Evolutionary conservation across 2,797 vertebrate genomes (phyloP), one percentile per base, ranked within the genome.

Genomic region (Odontamblyopus rebecca): DNA sequence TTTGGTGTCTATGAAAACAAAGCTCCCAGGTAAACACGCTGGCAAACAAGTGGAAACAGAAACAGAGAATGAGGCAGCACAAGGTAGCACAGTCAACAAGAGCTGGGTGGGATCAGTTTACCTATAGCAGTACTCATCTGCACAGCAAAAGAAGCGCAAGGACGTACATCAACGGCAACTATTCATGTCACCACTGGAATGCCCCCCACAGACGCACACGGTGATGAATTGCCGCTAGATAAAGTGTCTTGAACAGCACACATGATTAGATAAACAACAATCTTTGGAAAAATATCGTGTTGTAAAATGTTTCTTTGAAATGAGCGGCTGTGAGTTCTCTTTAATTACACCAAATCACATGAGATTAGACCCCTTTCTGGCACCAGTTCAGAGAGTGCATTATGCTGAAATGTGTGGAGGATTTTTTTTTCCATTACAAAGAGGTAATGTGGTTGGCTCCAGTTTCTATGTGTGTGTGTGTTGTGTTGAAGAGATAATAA

Each of bases 151-250:
- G 32, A 71, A 76, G 74, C 69, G 72, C 75, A 78, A 76, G 68
- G 69, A 76, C 85, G 88, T 87, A 86, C 82, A 88, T 89, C 87
- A 91, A 87, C 89, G 78, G 73, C 72, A 64, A 64, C 83, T 78
- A 88, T 92, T 91, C 87, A 90, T 83, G 85, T 82, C 81, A 63
- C 68, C 71, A 48, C 65, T 78, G 79, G 85, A 85, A 80, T 83
- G 72, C 74, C 50, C 9, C 51, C 64, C 60, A 61, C 41, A 76
- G 76, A 65, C 68, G 41, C n/a, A 78, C 75, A 38, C 0, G 26
- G 54, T 90, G 85, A 88, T 88, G 84, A 86, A 87, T 76, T 84
- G 78, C 82, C 63, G 71, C 29, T 66, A 74, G 82, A 84, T 82
- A 85, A 87, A 65, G 72, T n/a, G 7, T 44, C 61, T 57, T 73